Base-by-base conservation (phyloP, 1,140 invertebrate species). In the Apis mellifera region DNA sequence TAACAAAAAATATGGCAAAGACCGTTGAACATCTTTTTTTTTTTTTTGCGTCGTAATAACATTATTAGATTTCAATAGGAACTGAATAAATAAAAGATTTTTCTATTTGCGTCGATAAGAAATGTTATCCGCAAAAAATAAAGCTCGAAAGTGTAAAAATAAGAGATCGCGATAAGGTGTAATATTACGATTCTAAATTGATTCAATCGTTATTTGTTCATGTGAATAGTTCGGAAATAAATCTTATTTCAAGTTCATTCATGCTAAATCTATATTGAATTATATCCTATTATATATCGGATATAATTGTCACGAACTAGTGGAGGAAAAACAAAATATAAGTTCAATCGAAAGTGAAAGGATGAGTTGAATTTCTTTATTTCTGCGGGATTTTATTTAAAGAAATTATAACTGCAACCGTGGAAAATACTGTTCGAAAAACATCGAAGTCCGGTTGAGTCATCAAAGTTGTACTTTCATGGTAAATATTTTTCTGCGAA, bases 121-220 rank as follows among this genome's bases (percentile, higher is more conserved):
- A 60, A 79, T 80, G 69, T 55, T 60, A 64, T 32, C 21, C 17
- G 26, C 13, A 17, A 21, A 26, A 32, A 13, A 9, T 21, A 17
- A 9, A 8, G 1, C 13, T 15, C n/a, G 7, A 17, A 23, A 23
- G 15, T 12, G 50, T 68, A 69, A 26, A 64, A 75, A 32, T 65
- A n/a, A 9, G 15, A 64, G 32, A 64, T 9, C 7, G n/a, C 48
- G 66, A 23, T 17, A 68, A n/a, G 15, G 23, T 26, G n/a, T n/a
- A n/a, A 23, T 70, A 54, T 54, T n/a, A 8, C 52, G 54, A 3
- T 23, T 55, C 19, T 32, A 72, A 57, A 72, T 72, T 19, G 54
- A 54, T 19, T 32, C 48, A 15, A 12, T 59, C 50, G 5, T 65
- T 54, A 76, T 65, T 76, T 66, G 26, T 76, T 76, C 64, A 68